Evolutionary conservation across 2,797 vertebrate genomes (phyloP).

Genomic region (Sebastes steindachneri): DNA sequence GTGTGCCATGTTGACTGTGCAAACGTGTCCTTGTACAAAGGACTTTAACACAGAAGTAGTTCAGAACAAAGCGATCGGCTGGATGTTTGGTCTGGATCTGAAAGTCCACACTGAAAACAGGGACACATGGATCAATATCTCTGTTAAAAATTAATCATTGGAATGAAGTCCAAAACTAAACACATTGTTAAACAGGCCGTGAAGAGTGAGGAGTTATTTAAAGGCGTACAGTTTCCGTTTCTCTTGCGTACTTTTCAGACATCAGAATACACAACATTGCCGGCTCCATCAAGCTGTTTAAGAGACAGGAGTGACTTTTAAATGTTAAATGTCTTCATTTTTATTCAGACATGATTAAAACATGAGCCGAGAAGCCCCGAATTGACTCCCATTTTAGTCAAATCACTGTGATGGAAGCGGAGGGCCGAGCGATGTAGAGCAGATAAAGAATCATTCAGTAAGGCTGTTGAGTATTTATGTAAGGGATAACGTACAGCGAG

Average conservation of each 20-base stretch:
- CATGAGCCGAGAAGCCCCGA: no score
- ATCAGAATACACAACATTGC: background rate
- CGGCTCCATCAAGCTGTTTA: background rate
- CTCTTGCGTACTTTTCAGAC: background rate
- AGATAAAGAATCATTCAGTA: no score
- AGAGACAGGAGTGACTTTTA: background rate
- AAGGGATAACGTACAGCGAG: no score
- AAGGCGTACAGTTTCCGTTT: background rate
- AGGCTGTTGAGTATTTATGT: no score
- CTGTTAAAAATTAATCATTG: background rate
- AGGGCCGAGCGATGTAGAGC: no score
- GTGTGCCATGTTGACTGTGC: background rate
- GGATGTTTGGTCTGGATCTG: background rate
- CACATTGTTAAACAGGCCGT: no score
- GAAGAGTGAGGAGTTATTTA: background rate
- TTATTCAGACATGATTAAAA: no score
- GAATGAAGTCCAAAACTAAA: background rate
- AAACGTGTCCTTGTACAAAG: conserved; percentile 22
- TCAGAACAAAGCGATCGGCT: background rate
- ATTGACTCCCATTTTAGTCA: no score
- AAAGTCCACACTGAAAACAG: background rate
- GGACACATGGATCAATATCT: background rate
- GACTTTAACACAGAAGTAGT: background rate
- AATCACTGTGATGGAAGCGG: no score
- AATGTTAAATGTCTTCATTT: background rate